Conservation (phyloP, 2,797 vertebrate species). For the Scolopax bukidnonensis region DNA sequence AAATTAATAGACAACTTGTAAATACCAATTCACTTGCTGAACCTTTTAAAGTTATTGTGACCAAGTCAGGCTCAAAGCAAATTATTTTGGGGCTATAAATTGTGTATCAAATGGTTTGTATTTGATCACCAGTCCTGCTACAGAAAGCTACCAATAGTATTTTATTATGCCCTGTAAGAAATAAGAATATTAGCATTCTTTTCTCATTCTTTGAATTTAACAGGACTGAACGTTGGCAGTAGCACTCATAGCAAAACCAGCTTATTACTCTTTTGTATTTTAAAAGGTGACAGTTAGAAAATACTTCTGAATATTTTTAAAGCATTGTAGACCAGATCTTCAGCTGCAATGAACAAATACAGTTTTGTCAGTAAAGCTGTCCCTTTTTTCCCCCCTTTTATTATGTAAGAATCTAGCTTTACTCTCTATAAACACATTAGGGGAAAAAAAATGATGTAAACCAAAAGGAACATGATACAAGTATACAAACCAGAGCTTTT, state of each 20-base stretch:
- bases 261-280: not conserved
- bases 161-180: not conserved
- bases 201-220: not conserved
- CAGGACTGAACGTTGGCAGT: not conserved
- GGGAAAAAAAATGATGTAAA: not conserved
- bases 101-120: not conserved
- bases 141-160: not conserved
- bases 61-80: not conserved
- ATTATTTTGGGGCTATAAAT: not conserved
- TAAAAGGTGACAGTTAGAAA: not conserved
- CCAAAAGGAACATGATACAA: not conserved
- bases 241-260: not conserved
- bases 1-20: not conserved
- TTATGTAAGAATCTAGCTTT: not conserved
- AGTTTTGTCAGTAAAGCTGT: not conserved
- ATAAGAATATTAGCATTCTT: not conserved
- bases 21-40: slow-evolving; percentile 1
- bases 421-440: not conserved
- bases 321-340: not conserved
- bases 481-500: slow-evolving; percentile 94
- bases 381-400: not conserved
- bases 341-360: not conserved
- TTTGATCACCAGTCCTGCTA: not conserved
- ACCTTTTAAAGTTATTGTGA: slow-evolving; percentile 10
- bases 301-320: not conserved